Base-by-base conservation (phyloP, 1,140 invertebrate genomes). In the Tetramorium parvispinum region DNA sequence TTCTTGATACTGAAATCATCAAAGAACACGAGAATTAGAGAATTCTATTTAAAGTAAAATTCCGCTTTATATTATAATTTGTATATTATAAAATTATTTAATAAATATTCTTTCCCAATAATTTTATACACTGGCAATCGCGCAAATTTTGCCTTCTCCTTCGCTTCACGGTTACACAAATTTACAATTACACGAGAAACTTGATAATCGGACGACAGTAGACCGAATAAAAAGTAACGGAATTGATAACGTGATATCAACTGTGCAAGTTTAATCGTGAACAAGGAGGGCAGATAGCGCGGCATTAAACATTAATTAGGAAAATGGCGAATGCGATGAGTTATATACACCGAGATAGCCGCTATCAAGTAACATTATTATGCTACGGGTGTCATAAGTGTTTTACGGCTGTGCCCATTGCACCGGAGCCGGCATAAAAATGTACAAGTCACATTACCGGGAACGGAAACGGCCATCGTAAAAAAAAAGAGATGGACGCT, bases 1-100 rank as follows among this genome's bases (percentile, higher is more conserved):
- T 78, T 96, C 96, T 79, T 96, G 96, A 87, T 96, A 96, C 96
- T 97, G 95, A 27, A 96, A 95, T 53, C 55, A 91, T 51, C 6
- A 51, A 49, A 51, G 0, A 79, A 53, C 4, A 40, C 4, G 11
- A 65, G 16, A 32, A 49, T 78, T 78, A n/a, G 8, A n/a, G 8
- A 61, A 37, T 55, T 78, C 21, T 27, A n/a, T 1, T 24, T 16
- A 11, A 27, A 51, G 8, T 32, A 18, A 73, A 73, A 71, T 71
- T 53, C 1, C 27, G 10, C 37, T 43, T 63, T 2, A 7, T 16
- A 53, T 55, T 75, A 46, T 46, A 46, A 46, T 0, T 27, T 46
- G 43, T 37, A 16, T 21, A 16, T 49, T 51, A 43, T 43, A 59
- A 59, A 76, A 43, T 57, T 10, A 1, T 40, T 18, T 1, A 16